Evolutionary conservation across 2,888 invertebrate species (phyloP), one percentile per base, ranked within the genome.

Genomic region (Rhingia campestris): DNA sequence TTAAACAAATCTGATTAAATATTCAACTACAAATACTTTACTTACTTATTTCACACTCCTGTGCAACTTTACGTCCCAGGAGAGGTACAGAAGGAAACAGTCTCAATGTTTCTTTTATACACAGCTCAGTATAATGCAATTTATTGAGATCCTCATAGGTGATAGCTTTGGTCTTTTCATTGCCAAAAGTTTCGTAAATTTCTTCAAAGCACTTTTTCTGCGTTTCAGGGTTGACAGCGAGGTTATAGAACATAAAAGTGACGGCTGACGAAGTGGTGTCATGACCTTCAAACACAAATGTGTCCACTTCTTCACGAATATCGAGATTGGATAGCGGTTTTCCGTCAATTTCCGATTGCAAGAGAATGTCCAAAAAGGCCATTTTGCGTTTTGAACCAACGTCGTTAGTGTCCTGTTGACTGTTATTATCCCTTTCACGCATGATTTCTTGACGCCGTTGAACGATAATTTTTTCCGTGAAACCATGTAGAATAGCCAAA

Each of bases 281-380:
- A 73, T 93, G 92, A 0, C 92, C 93, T 90, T 94, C 95, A 89
- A 95, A 95, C 94, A 95, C 94, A 86, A 95, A 95, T 0, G 95
- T 95, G 86, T 95, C 94, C 0, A 95, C 94, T 91, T 95, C 95
- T 88, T 95, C 94, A 69, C 94, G 92, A 51, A 95, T 93, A 80
- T 93, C 93, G 37, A 93, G 89, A 84, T 94, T 93, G 6, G 92
- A 92, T 53, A 95, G 90, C 4, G 92, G 93, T 80, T 92, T 89
- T 0, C 94, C 94, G 86, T 94, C 93, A 10, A 93, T 92, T 87
- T 93, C 93, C 3, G 94, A 92, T 58, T 94, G 91, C 10, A 95
- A 89, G 4, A 95, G 89, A 45, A 95, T 91, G 91, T 95, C 95
- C 88, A 95, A 91, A 88, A 95, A 95, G 0, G 94, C 94, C 88